Base-by-base conservation (phyloP, 1,140 invertebrate species). In the Bombus picipes region DNA sequence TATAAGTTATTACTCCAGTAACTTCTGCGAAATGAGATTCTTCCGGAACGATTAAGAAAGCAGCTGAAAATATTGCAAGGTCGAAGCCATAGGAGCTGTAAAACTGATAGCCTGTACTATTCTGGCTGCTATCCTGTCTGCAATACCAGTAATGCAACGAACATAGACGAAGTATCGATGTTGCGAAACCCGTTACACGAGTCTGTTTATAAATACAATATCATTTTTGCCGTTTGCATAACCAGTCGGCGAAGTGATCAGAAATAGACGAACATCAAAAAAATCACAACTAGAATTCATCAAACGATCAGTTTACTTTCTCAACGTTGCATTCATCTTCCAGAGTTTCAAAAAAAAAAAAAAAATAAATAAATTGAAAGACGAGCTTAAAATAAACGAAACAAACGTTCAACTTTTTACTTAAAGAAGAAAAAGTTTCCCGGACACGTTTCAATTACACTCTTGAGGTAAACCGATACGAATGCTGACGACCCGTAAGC, bases 181-280 rank as follows among this genome's bases (percentile, higher is more conserved):
- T 78, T 39, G 62, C 25, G 18, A 78, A 78, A 78, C 57, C 37
- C 75, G 75, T 76, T 59, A 41, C 25, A 25, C 57, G 34, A n/a
- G 75, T 37, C 37, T 53, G 47, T 22, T 53, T 78, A 78, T 78
- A 78, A 78, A 78, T 78, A 65, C 75, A 53, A 53, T 53, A 5
- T 59, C 18, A 8, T 8, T 37, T 37, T 37, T 37, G 34, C 59
- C 15, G 6, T 78, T 78, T 78, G 75, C 75, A 37, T 78, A 78
- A 78, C 37, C 75, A 18, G 37, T 22, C 34, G 22, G 37, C 13
- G n/a, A 78, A 41, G 59, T 32, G 75, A 28, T 13, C 10, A 15
- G 34, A 59, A 37, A 76, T 28, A 39, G 4, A 37, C 18, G 15
- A 39, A 34, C 37, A 4, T 15, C 4, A 6, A 37, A 39, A 53